Evolutionary conservation across 2,888 invertebrate genomes (phyloP), one percentile per base, ranked within the genome.

Genomic region (Chymomyza caudatula): DNA sequence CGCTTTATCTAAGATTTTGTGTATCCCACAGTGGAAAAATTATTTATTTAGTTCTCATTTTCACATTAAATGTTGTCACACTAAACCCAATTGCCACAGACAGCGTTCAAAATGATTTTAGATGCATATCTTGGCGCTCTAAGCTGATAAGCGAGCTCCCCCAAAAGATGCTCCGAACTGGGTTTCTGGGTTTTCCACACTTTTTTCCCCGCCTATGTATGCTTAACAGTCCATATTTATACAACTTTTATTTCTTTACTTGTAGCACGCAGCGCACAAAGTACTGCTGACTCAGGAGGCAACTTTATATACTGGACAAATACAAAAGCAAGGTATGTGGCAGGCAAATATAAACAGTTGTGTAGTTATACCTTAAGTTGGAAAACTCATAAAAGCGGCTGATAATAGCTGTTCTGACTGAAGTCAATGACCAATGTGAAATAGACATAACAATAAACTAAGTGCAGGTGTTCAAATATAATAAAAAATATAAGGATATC

Each of bases 41-140:
- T 80, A 80, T 80, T 80, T 80, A 80, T 80, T 84, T 80, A 78
- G 80, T 84, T 84, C 84, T 80, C 75, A 81, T 80, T 80, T 80
- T 84, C 84, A 80, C 80, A 79, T 84, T 84, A 81, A 81, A 81
- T 79, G 81, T 84, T 81, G 85, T 81, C 81, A 81, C 81, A 81
- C 81, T 81, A 84, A 81, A 77, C 81, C 76, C 81, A 81, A 81
- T 81, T 81, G 80, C 75, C 63, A n/a, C 20, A 43, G 57, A 57
- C 42, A 57, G 44, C 44, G 49, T 20, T 6, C 49, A 5, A 19
- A 66, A 37, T 60, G 55, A 64, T 54, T 25, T 44, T 68, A 67
- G 82, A 77, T 82, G 65, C 63, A 66, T 65, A 76, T 77, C 83
- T 61, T 23, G 29, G 22, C 54, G 52, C 59, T 17, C 60, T 68